These are phyloP conservation scores for Sphaerodactylus townsendi DNA, from an alignment of 2,113 vertebrate genomes.

Conservation along the genomic window DNA sequence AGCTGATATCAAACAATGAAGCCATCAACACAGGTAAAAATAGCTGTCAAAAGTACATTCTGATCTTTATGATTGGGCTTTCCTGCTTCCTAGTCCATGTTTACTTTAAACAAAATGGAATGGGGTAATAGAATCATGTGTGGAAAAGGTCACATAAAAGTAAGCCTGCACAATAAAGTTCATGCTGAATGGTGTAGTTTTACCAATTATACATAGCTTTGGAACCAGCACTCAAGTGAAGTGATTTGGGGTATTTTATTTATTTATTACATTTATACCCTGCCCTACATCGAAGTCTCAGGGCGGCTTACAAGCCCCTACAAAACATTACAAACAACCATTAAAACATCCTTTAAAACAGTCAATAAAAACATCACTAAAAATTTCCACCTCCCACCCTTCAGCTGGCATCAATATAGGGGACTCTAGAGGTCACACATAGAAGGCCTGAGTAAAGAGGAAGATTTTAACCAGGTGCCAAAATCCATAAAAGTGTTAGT, in stretches of 20 bases:
- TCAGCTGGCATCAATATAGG: too few species aligned
- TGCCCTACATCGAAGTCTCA: too few species aligned
- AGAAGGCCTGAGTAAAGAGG: too few species aligned
- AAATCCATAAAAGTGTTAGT: too few species aligned
- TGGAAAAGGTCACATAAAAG: not conserved
- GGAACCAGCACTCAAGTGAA: not conserved
- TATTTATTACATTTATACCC: too few species aligned
- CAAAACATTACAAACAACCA: too few species aligned
- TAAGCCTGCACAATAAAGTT: not conserved
- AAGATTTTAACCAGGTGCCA: too few species aligned
- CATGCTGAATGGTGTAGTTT: not conserved
- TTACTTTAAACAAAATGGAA: not conserved
- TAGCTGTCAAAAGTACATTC: not conserved
- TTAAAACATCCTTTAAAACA: too few species aligned
- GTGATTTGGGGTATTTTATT: not conserved
- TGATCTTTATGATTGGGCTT: not conserved
- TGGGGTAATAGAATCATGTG: not conserved
- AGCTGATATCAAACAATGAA: conserved; percentile 3
- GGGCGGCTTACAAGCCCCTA: too few species aligned
- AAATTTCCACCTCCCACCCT: too few species aligned
- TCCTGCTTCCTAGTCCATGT: not conserved
- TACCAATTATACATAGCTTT: not conserved
- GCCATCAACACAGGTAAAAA: conserved; percentile 1
- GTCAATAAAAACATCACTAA: too few species aligned
- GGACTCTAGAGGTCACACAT: too few species aligned